Percentiles rank a stretch among this genome's conserved stretches.
Evolutionary conservation across 2,113 vertebrate species (phyloP).

Genomic region (Hippocampus abdominalis): DNA sequence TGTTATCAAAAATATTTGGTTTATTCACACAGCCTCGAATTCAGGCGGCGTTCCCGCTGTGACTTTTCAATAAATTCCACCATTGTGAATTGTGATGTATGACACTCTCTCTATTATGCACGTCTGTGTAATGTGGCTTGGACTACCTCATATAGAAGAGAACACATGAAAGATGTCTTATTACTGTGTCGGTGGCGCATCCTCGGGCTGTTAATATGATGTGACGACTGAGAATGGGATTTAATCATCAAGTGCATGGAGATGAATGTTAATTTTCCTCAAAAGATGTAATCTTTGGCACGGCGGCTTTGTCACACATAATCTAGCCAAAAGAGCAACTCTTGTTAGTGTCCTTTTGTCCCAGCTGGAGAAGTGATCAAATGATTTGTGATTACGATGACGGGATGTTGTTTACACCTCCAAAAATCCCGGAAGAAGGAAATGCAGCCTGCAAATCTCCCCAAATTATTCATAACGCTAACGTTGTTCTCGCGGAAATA

Average conservation of each 20-base stretch:
- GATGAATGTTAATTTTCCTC: conserved; percentile 67
- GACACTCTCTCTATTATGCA: conserved; percentile 18
- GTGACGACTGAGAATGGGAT: conserved; percentile 67
- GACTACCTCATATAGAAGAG: conserved; percentile 32
- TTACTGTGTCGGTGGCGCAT: conserved; percentile 57
- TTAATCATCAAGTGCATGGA: conserved; percentile 57
- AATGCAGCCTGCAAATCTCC: conserved; percentile 55
- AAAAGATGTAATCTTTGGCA: conserved; percentile 62
- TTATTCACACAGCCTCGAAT: conserved; percentile 24
- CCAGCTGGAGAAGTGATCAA: conserved; percentile 61
- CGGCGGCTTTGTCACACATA: conserved; percentile 51
- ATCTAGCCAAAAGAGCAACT: conserved; percentile 56
- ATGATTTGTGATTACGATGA: conserved; percentile 61
- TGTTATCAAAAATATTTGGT: conserved; percentile 31
- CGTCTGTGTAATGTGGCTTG: conserved; percentile 8
- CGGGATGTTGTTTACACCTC: conserved; percentile 54
- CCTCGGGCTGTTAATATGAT: conserved; percentile 60
- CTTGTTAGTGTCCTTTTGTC: conserved; percentile 57
- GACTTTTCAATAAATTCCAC: conserved; percentile 26
- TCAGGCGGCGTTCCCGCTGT: conserved; percentile 17
- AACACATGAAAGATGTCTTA: conserved; percentile 55
- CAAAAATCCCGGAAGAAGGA: conserved; percentile 47
- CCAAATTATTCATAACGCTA: conserved; percentile 65
- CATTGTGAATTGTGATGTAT: conserved; percentile 42
- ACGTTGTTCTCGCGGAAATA: conserved; percentile 65